Evolutionary conservation across 2,888 invertebrate genomes (phyloP).

Genomic region (Eubasilissa splendida): DNA sequence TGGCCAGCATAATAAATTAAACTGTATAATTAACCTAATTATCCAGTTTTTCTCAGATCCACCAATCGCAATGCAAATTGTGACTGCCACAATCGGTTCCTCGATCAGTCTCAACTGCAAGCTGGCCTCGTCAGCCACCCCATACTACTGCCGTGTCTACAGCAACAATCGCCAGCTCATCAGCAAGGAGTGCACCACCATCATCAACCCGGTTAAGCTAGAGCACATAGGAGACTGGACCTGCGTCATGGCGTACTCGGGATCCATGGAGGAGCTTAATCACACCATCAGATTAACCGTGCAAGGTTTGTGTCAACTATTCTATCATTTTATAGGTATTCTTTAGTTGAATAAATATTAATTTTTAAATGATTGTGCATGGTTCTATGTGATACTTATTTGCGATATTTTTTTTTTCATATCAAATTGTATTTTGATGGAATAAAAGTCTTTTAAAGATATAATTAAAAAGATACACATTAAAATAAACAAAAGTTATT

Average conservation of each 20-base stretch:
- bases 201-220: slow-evolving; percentile 42
- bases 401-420: no score
- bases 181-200: slow-evolving; percentile 31
- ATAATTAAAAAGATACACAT: no score
- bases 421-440: no score
- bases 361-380: no score
- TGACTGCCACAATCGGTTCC: slow-evolving; percentile 36
- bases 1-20: not conserved
- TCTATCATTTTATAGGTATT: no score
- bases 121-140: not conserved
- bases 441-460: no score
- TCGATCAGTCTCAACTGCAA: slow-evolving; percentile 38
- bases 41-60: slow-evolving; percentile 3
- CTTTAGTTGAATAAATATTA: no score
- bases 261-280: slow-evolving; percentile 48
- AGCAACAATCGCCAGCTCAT: slow-evolving; percentile 34
- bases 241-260: slow-evolving; percentile 40
- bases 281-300: slow-evolving; percentile 25
- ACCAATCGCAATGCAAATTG: not conserved
- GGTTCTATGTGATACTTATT: no score
- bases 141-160: slow-evolving; percentile 46
- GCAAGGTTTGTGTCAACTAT: slow-evolving; percentile 22
- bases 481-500: no score
- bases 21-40: not conserved
- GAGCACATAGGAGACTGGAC: slow-evolving; percentile 52